Conservation (phyloP, 2,888 invertebrate species). For the Periphyllus acericola region DNA sequence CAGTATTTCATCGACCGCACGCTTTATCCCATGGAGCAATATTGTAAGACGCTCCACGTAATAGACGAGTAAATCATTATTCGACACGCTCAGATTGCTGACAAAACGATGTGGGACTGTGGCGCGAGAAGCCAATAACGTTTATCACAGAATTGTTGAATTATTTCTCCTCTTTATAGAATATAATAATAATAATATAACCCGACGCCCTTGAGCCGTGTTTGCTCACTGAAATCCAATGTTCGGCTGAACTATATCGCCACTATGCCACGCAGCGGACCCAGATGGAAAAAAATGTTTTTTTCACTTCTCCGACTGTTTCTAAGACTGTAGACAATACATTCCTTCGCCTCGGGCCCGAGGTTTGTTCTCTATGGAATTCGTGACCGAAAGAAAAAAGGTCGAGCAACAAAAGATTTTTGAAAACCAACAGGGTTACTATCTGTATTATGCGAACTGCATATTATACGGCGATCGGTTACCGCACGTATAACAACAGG, state of each 20-base stretch:
- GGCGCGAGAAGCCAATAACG: not conserved
- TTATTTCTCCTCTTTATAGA: constrained; percentile 20
- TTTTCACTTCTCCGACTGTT: constrained; percentile 32
- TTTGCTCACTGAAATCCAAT: constrained; percentile 22
- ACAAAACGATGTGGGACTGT: not conserved
- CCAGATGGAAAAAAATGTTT: constrained; percentile 26
- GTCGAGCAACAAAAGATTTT: constrained; percentile 57
- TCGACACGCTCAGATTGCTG: not conserved
- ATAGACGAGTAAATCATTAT: not conserved
- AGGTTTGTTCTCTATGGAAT: constrained; percentile 41
- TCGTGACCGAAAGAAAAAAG: constrained; percentile 48
- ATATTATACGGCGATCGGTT: not conserved
- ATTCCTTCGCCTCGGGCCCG: constrained; percentile 26
- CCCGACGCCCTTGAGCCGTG: constrained; percentile 35
- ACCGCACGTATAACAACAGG: not conserved
- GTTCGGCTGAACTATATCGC: constrained; percentile 15
- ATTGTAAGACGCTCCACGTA: not conserved
- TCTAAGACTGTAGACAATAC: constrained; percentile 47
- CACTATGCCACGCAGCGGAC: not conserved
- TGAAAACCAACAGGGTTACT: constrained; percentile 24
- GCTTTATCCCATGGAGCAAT: not conserved
- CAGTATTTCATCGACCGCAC: not conserved
- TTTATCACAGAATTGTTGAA: constrained; percentile 16
- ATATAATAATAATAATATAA: constrained; percentile 20
- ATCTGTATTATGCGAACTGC: constrained; percentile 14